Evolutionary conservation across 2,797 vertebrate genomes (phyloP).

Genomic region (Helicolenus hilgendorfi): DNA sequence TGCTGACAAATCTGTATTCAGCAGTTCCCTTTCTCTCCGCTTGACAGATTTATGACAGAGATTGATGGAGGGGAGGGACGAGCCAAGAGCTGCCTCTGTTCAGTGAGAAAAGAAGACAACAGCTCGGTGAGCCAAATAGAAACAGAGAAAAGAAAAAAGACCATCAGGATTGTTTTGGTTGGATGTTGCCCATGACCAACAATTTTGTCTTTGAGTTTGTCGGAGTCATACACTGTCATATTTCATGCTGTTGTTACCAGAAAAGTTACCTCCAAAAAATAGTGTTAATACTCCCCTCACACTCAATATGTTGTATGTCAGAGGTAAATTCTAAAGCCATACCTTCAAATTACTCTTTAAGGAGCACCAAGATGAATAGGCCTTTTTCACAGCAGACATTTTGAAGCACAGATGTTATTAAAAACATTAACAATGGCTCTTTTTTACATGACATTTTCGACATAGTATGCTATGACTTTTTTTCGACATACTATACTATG

Average conservation of each 20-base stretch:
- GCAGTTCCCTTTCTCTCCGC: conserved; percentile 88
- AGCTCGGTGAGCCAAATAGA: conserved; percentile 60
- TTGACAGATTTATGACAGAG: conserved; percentile 90
- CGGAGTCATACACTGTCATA: not conserved
- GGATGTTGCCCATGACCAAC: conserved; percentile 3
- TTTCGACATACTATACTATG: no score
- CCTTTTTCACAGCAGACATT: not conserved
- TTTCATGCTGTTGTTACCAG: not conserved
- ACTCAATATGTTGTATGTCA: not conserved
- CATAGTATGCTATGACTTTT: no score
- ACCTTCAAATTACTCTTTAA: not conserved
- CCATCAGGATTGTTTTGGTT: conserved; percentile 33
- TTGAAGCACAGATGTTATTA: not conserved
- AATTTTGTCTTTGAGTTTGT: conserved; percentile 25
- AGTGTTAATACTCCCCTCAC: not conserved
- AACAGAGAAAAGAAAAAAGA: conserved; percentile 23
- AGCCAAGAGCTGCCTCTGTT: conserved; percentile 74
- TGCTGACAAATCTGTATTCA: conserved; percentile 90
- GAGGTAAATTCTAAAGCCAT: not conserved
- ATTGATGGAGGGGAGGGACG: conserved; percentile 90
- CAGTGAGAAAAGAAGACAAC: conserved; percentile 66
- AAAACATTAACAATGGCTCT: not conserved
- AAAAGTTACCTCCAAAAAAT: not conserved
- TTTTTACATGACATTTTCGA: not conserved
- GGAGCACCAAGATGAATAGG: not conserved